Conservation (phyloP, 1,140 invertebrate genomes). For the Eriosoma lanigerum region DNA sequence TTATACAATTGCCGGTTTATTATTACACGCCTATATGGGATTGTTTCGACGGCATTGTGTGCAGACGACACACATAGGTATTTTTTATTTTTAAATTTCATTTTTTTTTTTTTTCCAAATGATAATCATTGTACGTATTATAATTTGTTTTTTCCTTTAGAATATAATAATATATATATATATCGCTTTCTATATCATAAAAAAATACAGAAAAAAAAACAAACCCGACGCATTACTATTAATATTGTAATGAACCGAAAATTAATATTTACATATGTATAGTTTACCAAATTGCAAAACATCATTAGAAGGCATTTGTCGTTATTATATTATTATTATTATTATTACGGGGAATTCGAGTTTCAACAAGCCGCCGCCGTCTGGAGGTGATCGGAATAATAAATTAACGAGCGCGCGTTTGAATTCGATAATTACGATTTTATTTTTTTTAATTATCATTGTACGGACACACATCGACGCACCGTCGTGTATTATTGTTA, state of each 20-base stretch:
- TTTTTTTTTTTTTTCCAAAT: constrained; percentile 42
- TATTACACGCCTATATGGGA: constrained; percentile 9
- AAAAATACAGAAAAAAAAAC: not conserved
- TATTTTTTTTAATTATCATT: constrained; percentile 14
- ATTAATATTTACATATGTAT: constrained; percentile 51
- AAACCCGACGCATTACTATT: constrained; percentile 22
- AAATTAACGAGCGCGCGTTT: constrained; percentile 37
- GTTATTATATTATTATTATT: not conserved
- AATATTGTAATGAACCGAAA: constrained; percentile 40
- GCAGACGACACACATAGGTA: not conserved
- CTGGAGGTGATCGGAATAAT: constrained; percentile 34
- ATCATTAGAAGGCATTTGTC: constrained; percentile 44
- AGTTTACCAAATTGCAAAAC: constrained; percentile 43
- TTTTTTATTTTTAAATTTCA: not conserved
- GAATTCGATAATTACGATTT: constrained; percentile 29
- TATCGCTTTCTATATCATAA: constrained; percentile 37
- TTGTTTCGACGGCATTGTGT: constrained; percentile 13
- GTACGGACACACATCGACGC: not conserved
- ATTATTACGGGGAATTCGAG: not conserved
- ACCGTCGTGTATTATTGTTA: not conserved
- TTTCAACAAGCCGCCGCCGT: not conserved
- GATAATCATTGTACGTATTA: constrained; percentile 45
- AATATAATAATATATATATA: not conserved
- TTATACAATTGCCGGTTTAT: constrained; percentile 46
- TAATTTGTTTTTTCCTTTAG: constrained; percentile 31